Conservation (phyloP, 2,113 vertebrate species). For the Pangasianodon hypophthalmus region DNA sequence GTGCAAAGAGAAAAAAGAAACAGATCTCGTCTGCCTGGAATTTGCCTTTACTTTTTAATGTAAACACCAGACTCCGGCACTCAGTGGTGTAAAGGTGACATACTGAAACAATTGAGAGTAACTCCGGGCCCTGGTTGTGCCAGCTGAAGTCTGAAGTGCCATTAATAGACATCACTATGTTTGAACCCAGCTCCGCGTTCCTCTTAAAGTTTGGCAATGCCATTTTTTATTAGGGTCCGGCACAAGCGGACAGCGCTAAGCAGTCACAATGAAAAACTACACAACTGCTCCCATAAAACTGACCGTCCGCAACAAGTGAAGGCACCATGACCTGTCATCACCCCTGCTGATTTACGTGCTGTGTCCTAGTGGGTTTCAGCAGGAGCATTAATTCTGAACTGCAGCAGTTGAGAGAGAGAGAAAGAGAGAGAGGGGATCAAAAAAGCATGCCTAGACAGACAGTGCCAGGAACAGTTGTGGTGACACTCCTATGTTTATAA, state of each 20-base stretch:
- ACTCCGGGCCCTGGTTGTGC: constrained; percentile 7
- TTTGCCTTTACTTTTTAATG: constrained; percentile 20
- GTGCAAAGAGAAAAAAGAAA: background rate
- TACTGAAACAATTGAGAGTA: constrained; percentile 48
- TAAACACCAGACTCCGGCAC: constrained; percentile 31
- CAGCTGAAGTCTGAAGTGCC: constrained; percentile 20
- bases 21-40: constrained; percentile 4
- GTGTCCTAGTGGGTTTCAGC: constrained; percentile 66
- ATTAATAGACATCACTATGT: constrained; percentile 37
- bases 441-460: constrained; percentile 56
- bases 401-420: constrained; percentile 43
- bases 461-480: constrained; percentile 72
- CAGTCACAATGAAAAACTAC: constrained; percentile 37
- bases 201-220: constrained; percentile 33
- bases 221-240: constrained; percentile 46
- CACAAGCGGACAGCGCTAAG: constrained; percentile 11
- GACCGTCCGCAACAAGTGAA: constrained; percentile 61
- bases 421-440: constrained; percentile 12
- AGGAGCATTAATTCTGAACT: constrained; percentile 70
- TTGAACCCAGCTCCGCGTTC: constrained; percentile 15
- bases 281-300: constrained; percentile 67
- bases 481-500: constrained; percentile 69
- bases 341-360: constrained; percentile 72
- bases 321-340: constrained; percentile 70
- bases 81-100: constrained; percentile 40